Evolutionary conservation across 2,113 vertebrate genomes (phyloP).

Genomic region (Himantopus leucocephalus): DNA sequence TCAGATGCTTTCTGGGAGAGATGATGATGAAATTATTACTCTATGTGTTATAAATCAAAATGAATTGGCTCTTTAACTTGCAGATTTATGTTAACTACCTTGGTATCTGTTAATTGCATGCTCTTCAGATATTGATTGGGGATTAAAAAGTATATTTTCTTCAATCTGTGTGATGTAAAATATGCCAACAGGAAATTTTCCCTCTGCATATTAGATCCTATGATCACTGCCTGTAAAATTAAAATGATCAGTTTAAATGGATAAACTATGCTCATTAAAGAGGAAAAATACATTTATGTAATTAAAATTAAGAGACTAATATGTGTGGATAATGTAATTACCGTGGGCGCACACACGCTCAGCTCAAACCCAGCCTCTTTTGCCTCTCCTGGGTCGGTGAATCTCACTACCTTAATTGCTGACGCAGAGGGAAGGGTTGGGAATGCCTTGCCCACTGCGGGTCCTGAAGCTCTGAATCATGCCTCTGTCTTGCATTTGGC

Average conservation of each 20-base stretch:
- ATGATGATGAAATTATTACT: constrained; percentile 63
- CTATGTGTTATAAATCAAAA: constrained; percentile 71
- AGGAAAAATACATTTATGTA: constrained; percentile 75
- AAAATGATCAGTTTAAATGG: constrained; percentile 74
- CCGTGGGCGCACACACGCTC: constrained; percentile 11
- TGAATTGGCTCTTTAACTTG: constrained; percentile 74
- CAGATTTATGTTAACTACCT: constrained; percentile 79
- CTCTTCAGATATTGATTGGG: constrained; percentile 76
- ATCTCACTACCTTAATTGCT: constrained; percentile 35
- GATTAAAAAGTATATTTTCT: constrained; percentile 77
- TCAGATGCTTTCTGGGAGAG: constrained; percentile 58
- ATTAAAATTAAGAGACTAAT: constrained; percentile 77
- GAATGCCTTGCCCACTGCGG: not conserved
- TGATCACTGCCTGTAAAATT: constrained; percentile 76
- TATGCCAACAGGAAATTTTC: constrained; percentile 73
- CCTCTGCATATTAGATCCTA: constrained; percentile 68
- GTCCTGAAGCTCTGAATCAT: not conserved
- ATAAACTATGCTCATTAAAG: constrained; percentile 76
- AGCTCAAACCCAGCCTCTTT: constrained; percentile 14
- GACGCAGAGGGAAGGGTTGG: not conserved
- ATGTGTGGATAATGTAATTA: constrained; percentile 75
- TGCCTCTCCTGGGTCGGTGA: not conserved
- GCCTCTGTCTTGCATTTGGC: not conserved
- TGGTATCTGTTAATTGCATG: constrained; percentile 73
- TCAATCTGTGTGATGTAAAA: constrained; percentile 74